A percentile compares a stretch with the other conserved stretches of the same genome.
Conservation (phyloP, 2,888 invertebrate genomes). For the Gymnoscelis rufifasciata region DNA sequence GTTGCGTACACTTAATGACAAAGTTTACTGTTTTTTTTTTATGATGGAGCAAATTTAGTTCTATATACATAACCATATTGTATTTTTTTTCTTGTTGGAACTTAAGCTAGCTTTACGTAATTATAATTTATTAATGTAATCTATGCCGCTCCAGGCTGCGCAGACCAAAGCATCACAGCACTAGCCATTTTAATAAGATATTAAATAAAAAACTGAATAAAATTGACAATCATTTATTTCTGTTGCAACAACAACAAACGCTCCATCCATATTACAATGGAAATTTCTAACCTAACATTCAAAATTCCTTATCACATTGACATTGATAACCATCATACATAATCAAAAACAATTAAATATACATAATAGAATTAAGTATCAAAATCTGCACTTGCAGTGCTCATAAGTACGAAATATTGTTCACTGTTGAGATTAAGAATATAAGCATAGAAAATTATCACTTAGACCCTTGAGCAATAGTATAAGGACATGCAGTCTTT, state of each 20-base stretch:
- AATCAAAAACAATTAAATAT: slow-evolving; percentile 38
- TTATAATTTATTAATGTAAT: too few relatives aligned
- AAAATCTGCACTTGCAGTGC: slow-evolving; percentile 37
- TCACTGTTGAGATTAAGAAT: slow-evolving; percentile 38
- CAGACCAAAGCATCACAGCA: too few relatives aligned
- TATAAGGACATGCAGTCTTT: too few relatives aligned
- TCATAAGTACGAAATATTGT: slow-evolving; percentile 17
- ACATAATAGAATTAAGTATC: slow-evolving; percentile 35
- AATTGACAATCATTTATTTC: slow-evolving; percentile 36
- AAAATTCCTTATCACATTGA: slow-evolving; percentile 50
- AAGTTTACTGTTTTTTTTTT: too few relatives aligned
- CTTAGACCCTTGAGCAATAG: too few relatives aligned
- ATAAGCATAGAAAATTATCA: not conserved
- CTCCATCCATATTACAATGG: slow-evolving; percentile 44
- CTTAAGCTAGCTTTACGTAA: too few relatives aligned
- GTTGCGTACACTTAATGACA: too few relatives aligned
- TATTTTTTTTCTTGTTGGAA: too few relatives aligned
- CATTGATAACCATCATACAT: slow-evolving; percentile 34
- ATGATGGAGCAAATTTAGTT: too few relatives aligned
- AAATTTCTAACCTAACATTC: slow-evolving; percentile 45
- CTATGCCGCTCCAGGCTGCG: too few relatives aligned
- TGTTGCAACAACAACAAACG: slow-evolving; percentile 49
- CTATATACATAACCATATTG: too few relatives aligned
- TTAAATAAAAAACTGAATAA: slow-evolving; percentile 15
- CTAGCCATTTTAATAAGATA: not conserved